Evolutionary conservation across 2,888 invertebrate species (phyloP).

Genomic region (Mesoligia furuncula): DNA sequence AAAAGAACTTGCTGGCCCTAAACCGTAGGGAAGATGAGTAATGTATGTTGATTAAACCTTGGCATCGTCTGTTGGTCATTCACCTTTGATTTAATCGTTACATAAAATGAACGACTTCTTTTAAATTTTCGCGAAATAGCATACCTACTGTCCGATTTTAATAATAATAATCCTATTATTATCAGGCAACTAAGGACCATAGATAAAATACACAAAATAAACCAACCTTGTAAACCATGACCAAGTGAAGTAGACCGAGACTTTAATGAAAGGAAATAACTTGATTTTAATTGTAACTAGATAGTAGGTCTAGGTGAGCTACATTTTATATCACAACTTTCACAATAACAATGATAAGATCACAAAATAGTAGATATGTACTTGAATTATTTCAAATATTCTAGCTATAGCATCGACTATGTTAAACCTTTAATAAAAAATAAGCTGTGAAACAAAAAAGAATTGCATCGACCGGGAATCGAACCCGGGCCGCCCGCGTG

Average conservation of each 20-base stretch:
- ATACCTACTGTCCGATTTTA: conserved; percentile 14
- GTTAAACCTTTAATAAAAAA: conserved; percentile 1
- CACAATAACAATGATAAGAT: conserved; percentile 10
- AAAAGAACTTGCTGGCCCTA: neutral
- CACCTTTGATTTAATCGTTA: conserved; percentile 7
- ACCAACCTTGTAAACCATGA: conserved; percentile 32
- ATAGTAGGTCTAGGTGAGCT: neutral
- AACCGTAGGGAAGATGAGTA: no score
- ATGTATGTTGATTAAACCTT: neutral
- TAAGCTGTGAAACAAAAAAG: conserved; percentile 64
- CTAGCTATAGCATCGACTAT: neutral
- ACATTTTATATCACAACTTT: neutral
- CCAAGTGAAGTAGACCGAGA: conserved; percentile 48
- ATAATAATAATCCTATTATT: no score
- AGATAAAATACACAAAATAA: no score
- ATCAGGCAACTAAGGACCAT: no score
- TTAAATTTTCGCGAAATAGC: neutral
- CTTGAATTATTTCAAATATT: neutral
- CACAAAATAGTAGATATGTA: neutral
- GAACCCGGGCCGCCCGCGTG: conserved; percentile 90
- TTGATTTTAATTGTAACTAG: conserved; percentile 5
- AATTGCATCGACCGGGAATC: conserved; percentile 89
- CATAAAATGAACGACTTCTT: neutral
- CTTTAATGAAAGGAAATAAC: neutral
- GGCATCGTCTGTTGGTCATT: conserved; percentile 1